These are phyloP conservation scores for Glandiceps talaboti DNA, from an alignment of 53 echinoderm and acorn worm species.

Conservation along the genomic window DNA sequence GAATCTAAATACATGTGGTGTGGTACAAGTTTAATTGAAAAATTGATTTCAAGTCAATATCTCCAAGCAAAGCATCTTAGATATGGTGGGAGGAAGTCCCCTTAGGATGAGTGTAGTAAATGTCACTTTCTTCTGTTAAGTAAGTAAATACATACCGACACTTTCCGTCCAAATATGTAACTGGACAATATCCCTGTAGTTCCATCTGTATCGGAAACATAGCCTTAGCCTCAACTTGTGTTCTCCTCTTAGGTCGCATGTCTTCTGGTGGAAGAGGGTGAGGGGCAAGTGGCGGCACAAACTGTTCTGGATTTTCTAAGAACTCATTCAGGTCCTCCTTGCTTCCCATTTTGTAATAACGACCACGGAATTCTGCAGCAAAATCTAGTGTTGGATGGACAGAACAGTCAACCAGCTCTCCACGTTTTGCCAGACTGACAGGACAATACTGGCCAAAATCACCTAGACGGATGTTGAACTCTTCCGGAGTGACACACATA, in stretches of 20 bases:
- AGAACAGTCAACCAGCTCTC: constrained; percentile 87
- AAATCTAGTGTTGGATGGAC: constrained; percentile 49
- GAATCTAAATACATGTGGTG: too few species aligned
- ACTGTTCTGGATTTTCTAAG: constrained; percentile 70
- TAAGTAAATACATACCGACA: too few species aligned
- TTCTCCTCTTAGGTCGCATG: constrained; percentile 54
- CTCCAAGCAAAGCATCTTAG: too few species aligned
- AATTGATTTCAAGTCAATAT: too few species aligned
- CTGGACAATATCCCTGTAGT: constrained; percentile 91
- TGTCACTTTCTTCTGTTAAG: too few species aligned
- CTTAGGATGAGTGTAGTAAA: too few species aligned
- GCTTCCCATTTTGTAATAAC: constrained; percentile 85
- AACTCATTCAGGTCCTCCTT: constrained; percentile 46
- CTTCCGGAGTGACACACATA: constrained; percentile 93
- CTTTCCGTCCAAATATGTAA: constrained; percentile 91
- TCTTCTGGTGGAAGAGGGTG: constrained; percentile 63
- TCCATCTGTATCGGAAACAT: constrained; percentile 95
- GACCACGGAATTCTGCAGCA: constrained; percentile 88
- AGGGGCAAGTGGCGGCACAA: constrained; percentile 86
- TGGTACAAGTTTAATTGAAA: too few species aligned
- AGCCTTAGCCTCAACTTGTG: constrained; percentile 72
- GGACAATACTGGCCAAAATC: constrained; percentile 97
- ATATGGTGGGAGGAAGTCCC: too few species aligned
- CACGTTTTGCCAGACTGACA: constrained; percentile 77
- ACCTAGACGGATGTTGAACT: constrained; percentile 79